Percentiles rank a stretch among this genome's conserved stretches.
These are phyloP conservation scores for Lanistes nyassanus DNA, from an alignment of 1,140 invertebrate species.

Conservation along the genomic window DNA sequence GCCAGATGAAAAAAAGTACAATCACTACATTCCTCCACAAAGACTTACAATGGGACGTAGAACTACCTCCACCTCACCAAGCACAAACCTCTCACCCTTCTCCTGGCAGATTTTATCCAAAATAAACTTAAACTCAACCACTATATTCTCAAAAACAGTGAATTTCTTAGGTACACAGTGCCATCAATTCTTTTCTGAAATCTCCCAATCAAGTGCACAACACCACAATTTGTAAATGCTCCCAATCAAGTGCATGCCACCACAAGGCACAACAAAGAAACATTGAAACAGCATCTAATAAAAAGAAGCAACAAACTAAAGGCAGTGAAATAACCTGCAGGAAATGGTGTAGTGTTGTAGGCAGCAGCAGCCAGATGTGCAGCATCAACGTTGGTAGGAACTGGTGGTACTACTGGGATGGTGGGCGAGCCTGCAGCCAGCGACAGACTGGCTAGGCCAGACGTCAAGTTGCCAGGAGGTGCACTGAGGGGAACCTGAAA, in stretches of 20 bases:
- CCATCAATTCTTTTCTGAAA: background rate
- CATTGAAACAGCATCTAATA: background rate
- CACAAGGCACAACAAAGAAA: background rate
- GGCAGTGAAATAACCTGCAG: background rate
- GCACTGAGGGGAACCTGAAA: slow-evolving; percentile 47
- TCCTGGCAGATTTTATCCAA: too few species aligned
- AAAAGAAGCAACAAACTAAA: background rate
- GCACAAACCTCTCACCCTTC: too few species aligned
- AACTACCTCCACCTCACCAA: too few species aligned
- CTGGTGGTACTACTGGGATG: slow-evolving; percentile 54
- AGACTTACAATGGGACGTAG: too few species aligned
- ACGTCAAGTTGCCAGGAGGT: slow-evolving; percentile 31
- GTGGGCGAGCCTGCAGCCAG: slow-evolving; percentile 59
- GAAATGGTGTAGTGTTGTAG: background rate
- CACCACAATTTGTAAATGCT: background rate
- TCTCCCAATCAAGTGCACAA: background rate
- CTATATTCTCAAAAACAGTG: background rate
- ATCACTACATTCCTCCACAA: background rate
- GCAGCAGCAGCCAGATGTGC: slow-evolving; percentile 5
- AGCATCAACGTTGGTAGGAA: background rate
- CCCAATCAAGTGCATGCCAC: background rate
- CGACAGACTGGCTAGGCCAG: slow-evolving; percentile 51
- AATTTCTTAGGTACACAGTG: background rate
- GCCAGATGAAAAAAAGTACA: slow-evolving; percentile 11
- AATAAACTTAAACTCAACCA: background rate